phyloP scores from a whole-genome alignment of 2,888 invertebrate species.

The Tetramorium bicarinatum region DNA sequence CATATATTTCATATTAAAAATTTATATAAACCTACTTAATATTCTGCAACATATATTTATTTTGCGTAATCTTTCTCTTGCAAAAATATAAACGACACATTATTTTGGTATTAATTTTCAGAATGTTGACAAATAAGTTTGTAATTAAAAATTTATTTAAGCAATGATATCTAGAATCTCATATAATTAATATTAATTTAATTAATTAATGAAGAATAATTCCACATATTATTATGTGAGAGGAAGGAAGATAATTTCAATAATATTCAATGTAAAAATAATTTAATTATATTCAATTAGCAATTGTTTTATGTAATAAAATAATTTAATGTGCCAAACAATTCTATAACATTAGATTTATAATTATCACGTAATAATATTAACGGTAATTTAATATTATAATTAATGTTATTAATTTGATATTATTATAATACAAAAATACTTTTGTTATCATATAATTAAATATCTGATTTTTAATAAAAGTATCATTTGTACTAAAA shows the following conservation, averaged over 20 bases:
- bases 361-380: background rate
- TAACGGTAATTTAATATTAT: background rate
- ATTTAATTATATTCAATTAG: background rate
- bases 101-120: background rate
- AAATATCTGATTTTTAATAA: background rate
- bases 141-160: constrained; percentile 1
- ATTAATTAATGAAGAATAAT: background rate
- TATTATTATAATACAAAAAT: background rate
- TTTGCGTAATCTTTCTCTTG: background rate
- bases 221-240: background rate
- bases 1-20: too few relatives aligned
- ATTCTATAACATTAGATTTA: background rate
- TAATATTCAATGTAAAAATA: background rate
- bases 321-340: constrained; percentile 7
- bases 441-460: background rate
- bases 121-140: background rate
- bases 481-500: background rate
- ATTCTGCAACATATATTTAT: background rate
- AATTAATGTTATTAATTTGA: background rate
- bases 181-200: background rate
- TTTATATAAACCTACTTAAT: too few relatives aligned
- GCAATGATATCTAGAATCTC: background rate
- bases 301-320: background rate
- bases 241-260: background rate
- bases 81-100: background rate